Evolutionary conservation across 2,888 invertebrate genomes (phyloP), one percentile per base, ranked within the genome.

Genomic region (Papilio elwesi): DNA sequence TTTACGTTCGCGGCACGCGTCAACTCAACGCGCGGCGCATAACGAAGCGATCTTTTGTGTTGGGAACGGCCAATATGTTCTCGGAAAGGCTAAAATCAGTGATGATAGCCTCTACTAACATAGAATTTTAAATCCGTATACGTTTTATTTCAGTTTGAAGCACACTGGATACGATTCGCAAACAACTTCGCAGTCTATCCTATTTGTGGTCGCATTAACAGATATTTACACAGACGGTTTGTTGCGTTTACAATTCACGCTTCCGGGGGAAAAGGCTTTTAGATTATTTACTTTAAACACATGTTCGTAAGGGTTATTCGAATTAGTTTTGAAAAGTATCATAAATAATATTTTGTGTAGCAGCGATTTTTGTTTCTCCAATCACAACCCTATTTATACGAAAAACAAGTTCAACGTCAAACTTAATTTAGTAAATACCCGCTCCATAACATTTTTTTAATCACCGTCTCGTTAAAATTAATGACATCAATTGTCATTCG

Each of bases 1-100:
- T 92, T 90, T 86, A 87, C 78, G 86, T 88, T 89, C 90, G 76
- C 77, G 78, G 83, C 90, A 90, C 90, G 89, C 84, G 83, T 81
- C 74, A 80, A 75, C 78, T 82, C 82, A 83, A 81, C 82, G 82
- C 80, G 87, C 78, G 80, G 79, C 76, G 85, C 85, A 84, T 87
- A 83, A 80, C 76, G 76, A 79, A 86, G 84, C 82, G 82, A 81
- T 81, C 76, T 81, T 86, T 83, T 82, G 81, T 85, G 84, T 87
- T 85, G 85, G 76, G 81, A 80, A 83, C 79, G 76, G 80, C 80
- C 76, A 84, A 85, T 87, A 82, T 84, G 81, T 90, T 88, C 87
- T 85, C 76, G 80, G 87, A 86, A 90, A 85, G 79, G 80, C 83
- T 81, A 81, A 81, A 84, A 82, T 83, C 79, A 81, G 57, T 59